Conservation (phyloP, 2,888 invertebrate genomes). For the Coenonympha arcania region DNA sequence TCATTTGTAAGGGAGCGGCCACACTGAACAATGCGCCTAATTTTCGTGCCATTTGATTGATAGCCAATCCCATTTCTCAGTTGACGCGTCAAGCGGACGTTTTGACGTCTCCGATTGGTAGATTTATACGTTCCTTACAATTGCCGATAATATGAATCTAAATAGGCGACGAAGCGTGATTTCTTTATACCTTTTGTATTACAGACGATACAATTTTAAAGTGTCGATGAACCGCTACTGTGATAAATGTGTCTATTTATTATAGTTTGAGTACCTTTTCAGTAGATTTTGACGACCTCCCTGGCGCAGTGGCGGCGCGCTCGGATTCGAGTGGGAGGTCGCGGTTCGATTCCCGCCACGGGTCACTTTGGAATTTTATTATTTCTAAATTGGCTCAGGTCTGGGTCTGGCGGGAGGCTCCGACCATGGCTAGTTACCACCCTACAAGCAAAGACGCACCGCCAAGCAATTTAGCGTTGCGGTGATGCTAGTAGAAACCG, state of each 20-base stretch:
- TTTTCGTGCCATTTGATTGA: conserved; percentile 64
- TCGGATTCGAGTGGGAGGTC: too few species aligned
- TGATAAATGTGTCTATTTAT: conserved; percentile 10
- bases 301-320: too few species aligned
- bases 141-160: conserved; percentile 44
- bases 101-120: conserved; percentile 45
- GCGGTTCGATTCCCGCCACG: too few species aligned
- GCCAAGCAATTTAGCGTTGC: too few species aligned
- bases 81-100: conserved; percentile 52
- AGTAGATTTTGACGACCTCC: too few species aligned
- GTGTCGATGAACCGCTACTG: conserved; percentile 15
- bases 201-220: conserved; percentile 8
- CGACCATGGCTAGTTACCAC: too few species aligned
- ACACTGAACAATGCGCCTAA: conserved; percentile 62
- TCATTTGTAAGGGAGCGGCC: conserved; percentile 46
- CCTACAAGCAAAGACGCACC: too few species aligned
- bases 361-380: too few species aligned
- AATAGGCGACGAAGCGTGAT: conserved; percentile 34
- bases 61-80: conserved; percentile 49
- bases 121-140: conserved; percentile 43
- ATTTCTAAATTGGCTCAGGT: too few species aligned
- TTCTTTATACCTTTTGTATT: conserved; percentile 17
- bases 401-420: too few species aligned
- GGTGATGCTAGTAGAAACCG: too few species aligned
- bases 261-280: background rate